Evolutionary conservation across 2,113 vertebrate genomes (phyloP).

Genomic region (Potamarius usumacintae): DNA sequence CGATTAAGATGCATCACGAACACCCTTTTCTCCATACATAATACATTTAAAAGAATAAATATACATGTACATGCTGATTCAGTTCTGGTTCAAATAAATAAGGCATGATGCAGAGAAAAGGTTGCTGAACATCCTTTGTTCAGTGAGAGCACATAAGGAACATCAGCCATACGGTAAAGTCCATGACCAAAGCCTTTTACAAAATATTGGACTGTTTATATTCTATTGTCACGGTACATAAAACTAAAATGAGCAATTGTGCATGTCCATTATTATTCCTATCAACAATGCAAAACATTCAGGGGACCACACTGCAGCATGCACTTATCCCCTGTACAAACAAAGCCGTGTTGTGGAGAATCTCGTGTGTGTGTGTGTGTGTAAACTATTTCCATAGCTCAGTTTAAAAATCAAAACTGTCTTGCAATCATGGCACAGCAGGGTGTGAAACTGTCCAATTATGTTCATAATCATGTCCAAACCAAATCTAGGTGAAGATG

Average conservation of each 20-base stretch:
- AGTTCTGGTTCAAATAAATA: conserved; percentile 51
- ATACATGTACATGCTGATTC: conserved; percentile 46
- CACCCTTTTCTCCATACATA: conserved; percentile 36
- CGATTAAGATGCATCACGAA: conserved; percentile 43
- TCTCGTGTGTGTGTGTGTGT: conserved; percentile 8
- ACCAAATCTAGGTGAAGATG: neutral
- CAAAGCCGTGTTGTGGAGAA: neutral
- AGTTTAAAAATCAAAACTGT: conserved; percentile 2
- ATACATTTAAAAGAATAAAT: conserved; percentile 58
- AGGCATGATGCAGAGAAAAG: conserved; percentile 44
- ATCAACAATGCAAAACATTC: conserved; percentile 51
- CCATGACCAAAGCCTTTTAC: conserved; percentile 5
- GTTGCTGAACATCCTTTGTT: conserved; percentile 7
- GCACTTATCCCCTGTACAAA: conserved; percentile 49
- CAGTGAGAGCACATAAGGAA: neutral
- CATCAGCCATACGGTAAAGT: neutral
- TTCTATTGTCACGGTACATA: conserved; percentile 40
- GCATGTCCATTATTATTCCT: conserved; percentile 38
- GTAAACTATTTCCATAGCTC: conserved; percentile 30
- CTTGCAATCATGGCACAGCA: neutral
- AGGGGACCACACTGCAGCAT: conserved; percentile 46
- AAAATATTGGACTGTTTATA: conserved; percentile 28
- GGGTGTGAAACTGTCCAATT: conserved; percentile 11
- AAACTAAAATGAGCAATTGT: conserved; percentile 35
- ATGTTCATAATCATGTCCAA: neutral